Conservation (phyloP, 2,113 vertebrate genomes). For the Zeus faber region DNA sequence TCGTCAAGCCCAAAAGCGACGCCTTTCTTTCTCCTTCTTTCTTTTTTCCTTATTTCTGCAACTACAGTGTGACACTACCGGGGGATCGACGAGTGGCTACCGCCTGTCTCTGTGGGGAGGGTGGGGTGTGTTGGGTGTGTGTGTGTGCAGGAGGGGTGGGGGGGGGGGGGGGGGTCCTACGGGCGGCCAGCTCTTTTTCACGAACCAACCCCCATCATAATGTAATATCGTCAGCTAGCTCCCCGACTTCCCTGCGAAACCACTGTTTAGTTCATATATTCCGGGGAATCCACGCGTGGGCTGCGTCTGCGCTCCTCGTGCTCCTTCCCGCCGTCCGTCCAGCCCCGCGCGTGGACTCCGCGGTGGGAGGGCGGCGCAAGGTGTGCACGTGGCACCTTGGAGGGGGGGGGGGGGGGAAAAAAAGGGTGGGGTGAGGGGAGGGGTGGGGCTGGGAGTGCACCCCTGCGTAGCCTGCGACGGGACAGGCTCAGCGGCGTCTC, state of each 20-base stretch:
- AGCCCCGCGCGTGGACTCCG: not conserved
- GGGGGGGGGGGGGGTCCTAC: too few species aligned
- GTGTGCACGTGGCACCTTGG: constrained; percentile 29
- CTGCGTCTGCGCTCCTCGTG: constrained; percentile 12
- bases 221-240: not conserved
- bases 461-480: too few species aligned
- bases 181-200: too few species aligned
- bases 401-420: not conserved
- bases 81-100: constrained; percentile 9
- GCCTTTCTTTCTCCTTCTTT: constrained; percentile 11
- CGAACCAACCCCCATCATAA: not conserved
- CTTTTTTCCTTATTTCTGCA: constrained; percentile 19
- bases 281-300: not conserved
- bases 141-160: too few species aligned
- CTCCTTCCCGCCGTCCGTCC: too few species aligned
- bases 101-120: constrained; percentile 33
- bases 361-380: constrained; percentile 32
- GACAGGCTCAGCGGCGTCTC: too few species aligned
- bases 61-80: constrained; percentile 14
- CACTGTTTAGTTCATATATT: not conserved
- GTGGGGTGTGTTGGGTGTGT: too few species aligned
- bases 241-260: constrained; percentile 4
- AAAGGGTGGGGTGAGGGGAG: constrained; percentile 31
- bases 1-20: constrained; percentile 11
- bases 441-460: not conserved